Conservation (phyloP, 2,797 vertebrate genomes). For the Peromyscus aztecus region DNA sequence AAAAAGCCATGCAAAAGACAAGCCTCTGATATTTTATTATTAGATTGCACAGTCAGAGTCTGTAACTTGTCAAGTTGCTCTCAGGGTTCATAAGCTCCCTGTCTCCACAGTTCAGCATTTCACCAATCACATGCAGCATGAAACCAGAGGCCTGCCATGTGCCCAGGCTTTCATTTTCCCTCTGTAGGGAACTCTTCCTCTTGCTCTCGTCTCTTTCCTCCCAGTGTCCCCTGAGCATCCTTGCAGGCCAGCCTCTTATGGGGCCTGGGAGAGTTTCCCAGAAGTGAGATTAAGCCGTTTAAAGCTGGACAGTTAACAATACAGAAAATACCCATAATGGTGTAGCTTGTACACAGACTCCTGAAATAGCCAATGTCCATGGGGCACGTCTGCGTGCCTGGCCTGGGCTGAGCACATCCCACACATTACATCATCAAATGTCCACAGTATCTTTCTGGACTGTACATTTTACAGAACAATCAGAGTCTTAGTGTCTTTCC, state of each 20-base stretch:
- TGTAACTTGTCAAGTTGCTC: slow-evolving; percentile 3
- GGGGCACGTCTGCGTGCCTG: accelerated
- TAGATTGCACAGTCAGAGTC: background rate
- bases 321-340: too few species aligned
- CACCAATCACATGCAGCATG: background rate
- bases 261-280: background rate
- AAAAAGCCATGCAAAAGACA: background rate
- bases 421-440: background rate
- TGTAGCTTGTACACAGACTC: too few species aligned
- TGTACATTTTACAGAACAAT: background rate
- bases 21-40: background rate
- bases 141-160: background rate
- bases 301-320: background rate
- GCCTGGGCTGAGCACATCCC: background rate
- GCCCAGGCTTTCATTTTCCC: background rate
- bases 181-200: background rate
- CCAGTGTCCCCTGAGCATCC: background rate
- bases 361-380: accelerated
- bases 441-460: background rate
- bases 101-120: background rate
- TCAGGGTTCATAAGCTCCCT: background rate
- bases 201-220: background rate
- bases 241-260: background rate
- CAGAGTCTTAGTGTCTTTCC: background rate
- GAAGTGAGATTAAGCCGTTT: background rate